Evolutionary conservation across 2,797 vertebrate species (phyloP).

Genomic region (Erithacus rubecula): DNA sequence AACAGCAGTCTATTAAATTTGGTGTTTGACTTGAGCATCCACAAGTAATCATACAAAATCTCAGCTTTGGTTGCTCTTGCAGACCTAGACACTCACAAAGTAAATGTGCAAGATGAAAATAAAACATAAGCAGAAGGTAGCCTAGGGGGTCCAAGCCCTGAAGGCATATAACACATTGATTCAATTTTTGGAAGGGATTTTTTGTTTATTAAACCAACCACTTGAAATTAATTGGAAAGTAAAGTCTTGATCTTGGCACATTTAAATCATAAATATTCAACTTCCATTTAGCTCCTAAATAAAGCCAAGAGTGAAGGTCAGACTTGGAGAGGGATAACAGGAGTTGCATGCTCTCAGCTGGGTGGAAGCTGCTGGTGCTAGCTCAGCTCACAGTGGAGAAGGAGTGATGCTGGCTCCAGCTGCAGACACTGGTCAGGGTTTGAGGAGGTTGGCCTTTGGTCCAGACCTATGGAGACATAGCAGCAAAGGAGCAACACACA

Average conservation of each 20-base stretch:
- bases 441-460: background rate
- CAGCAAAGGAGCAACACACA: background rate
- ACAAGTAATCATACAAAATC: background rate
- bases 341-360: background rate
- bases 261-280: slow-evolving; percentile 23
- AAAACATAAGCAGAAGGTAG: slow-evolving; percentile 10
- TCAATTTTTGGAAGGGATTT: slow-evolving; percentile 26
- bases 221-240: slow-evolving; percentile 30
- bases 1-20: background rate
- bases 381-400: background rate
- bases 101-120: background rate
- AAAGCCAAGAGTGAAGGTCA: background rate
- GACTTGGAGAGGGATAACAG: background rate
- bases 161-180: background rate
- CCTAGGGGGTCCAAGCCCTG: background rate
- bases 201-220: slow-evolving; percentile 24
- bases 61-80: background rate
- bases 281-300: background rate
- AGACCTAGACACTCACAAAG: background rate
- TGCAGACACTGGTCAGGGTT: fast-evolving
- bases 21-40: background rate
- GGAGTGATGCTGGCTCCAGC: background rate
- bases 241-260: slow-evolving; percentile 24
- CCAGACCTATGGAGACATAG: background rate
- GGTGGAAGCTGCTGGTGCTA: background rate